Conservation (phyloP, 2,888 invertebrate species). For the Venusia cambrica region DNA sequence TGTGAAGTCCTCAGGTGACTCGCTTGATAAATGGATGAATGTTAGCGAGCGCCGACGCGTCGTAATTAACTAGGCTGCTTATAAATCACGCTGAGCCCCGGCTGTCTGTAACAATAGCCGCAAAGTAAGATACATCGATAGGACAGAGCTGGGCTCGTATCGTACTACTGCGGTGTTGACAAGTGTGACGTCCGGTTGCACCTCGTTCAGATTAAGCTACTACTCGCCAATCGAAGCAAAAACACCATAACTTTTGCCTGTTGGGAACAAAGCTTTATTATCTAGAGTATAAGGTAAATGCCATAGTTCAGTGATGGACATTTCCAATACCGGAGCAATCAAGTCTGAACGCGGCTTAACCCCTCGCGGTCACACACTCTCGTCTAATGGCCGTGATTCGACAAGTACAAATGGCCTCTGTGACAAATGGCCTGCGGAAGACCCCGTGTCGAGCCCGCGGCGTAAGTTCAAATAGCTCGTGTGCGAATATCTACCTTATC, state of each 20-base stretch:
- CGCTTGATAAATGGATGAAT: constrained; percentile 57
- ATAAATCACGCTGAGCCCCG: constrained; percentile 72
- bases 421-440: constrained; percentile 79
- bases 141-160: constrained; percentile 66
- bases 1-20: constrained; percentile 31
- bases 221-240: too few species aligned
- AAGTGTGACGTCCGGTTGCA: constrained; percentile 48
- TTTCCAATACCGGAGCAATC: constrained; percentile 43
- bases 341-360: constrained; percentile 61
- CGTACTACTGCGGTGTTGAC: constrained; percentile 70
- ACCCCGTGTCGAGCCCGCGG: constrained; percentile 60
- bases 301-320: constrained; percentile 46
- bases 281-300: too few species aligned
- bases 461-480: constrained; percentile 64
- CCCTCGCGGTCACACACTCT: constrained; percentile 78
- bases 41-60: constrained; percentile 63
- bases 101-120: constrained; percentile 67
- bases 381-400: constrained; percentile 81
- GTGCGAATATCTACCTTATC: constrained; percentile 61
- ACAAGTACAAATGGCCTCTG: constrained; percentile 80
- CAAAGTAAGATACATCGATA: constrained; percentile 77
- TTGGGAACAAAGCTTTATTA: too few species aligned
- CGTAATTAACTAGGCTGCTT: constrained; percentile 71
- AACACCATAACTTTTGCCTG: too few species aligned
- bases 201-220: constrained; percentile 46